Percentiles rank a stretch among this genome's conserved stretches.
These are phyloP conservation scores for Lepus americanus DNA, from an alignment of 2,113 vertebrate species.

Conservation along the genomic window DNA sequence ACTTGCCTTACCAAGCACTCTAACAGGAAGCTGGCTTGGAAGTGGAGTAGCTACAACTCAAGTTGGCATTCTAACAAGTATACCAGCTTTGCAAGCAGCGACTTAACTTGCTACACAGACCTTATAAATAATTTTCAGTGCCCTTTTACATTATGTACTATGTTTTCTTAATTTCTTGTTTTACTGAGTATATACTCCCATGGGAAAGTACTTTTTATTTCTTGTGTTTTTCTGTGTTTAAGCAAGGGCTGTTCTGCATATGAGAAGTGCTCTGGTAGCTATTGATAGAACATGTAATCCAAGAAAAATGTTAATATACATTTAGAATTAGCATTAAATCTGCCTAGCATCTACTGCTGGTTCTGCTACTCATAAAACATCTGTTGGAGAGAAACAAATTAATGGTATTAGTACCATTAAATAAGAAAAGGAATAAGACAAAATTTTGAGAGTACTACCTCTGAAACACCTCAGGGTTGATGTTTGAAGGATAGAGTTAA, in stretches of 20 bases:
- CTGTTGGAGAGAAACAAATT: background rate
- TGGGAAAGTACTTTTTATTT: conserved; percentile 26
- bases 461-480: conserved; percentile 24
- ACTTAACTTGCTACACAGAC: no score
- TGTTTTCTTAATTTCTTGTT: background rate
- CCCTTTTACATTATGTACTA: background rate
- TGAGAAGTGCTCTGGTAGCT: conserved; percentile 1
- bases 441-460: background rate
- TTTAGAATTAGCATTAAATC: conserved; percentile 40
- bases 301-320: background rate
- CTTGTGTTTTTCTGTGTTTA: background rate
- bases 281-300: background rate
- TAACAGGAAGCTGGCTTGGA: no score
- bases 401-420: background rate
- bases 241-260: background rate
- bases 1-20: no score
- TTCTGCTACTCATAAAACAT: conserved; percentile 44
- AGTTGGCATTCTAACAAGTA: no score
- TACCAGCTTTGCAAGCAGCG: no score
- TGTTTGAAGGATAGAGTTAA: background rate
- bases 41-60: no score
- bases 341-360: background rate
- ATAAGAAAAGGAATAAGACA: conserved; percentile 53
- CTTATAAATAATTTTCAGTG: conserved; percentile 54
- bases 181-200: background rate